These are phyloP conservation scores for Cantharis rustica DNA, from an alignment of 2,888 invertebrate genomes.

Conservation along the genomic window DNA sequence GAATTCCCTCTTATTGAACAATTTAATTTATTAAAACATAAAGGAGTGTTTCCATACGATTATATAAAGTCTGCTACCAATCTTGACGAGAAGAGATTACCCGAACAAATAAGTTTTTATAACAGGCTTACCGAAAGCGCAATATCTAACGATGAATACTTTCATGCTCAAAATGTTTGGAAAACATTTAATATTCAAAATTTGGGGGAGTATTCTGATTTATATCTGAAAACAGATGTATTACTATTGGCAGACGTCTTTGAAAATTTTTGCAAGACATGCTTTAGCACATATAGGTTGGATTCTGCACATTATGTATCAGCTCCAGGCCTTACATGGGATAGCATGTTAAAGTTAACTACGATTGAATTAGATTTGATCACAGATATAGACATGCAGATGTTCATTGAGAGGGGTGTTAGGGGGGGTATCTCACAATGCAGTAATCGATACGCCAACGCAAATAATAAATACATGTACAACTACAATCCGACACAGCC, in stretches of 20 bases:
- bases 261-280: constrained; percentile 46
- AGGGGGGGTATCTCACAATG: constrained; percentile 44
- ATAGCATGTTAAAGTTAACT: constrained; percentile 42
- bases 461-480: constrained; percentile 37
- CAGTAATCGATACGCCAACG: constrained; percentile 36
- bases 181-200: constrained; percentile 40
- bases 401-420: constrained; percentile 41
- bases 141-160: too few species aligned
- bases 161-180: constrained; percentile 38
- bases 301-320: constrained; percentile 44
- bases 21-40: too few species aligned
- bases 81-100: too few species aligned
- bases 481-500: constrained; percentile 38
- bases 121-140: too few species aligned
- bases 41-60: too few species aligned
- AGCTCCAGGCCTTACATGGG: constrained; percentile 40
- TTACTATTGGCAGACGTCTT: too few species aligned
- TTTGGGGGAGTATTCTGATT: constrained; percentile 46
- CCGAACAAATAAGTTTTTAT: too few species aligned
- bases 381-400: constrained; percentile 45
- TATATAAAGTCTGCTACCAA: too few species aligned
- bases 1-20: too few species aligned
- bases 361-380: constrained; percentile 41
- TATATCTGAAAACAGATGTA: constrained; percentile 39
- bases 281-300: constrained; percentile 40